These are phyloP conservation scores for Leptodactylus fuscus DNA, from an alignment of 2,113 vertebrate species.

Conservation along the genomic window DNA sequence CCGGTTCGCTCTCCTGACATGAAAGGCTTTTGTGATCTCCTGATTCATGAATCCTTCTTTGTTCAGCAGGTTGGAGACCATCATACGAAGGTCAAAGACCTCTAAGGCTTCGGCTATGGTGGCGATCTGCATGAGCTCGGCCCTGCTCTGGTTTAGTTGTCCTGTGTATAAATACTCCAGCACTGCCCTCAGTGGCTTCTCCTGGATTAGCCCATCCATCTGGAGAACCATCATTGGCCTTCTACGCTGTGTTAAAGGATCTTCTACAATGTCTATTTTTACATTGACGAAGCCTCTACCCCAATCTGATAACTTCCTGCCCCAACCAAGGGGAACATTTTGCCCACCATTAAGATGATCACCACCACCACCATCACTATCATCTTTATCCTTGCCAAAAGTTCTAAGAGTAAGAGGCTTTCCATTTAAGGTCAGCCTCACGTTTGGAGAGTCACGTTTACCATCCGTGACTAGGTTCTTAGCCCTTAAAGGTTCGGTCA, in stretches of 20 bases:
- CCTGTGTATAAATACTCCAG: slow-evolving; percentile 89
- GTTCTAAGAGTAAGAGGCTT: slow-evolving; percentile 71
- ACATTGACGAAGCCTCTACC: slow-evolving; percentile 84
- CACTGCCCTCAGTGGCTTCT: slow-evolving; percentile 71
- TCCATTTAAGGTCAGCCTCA: slow-evolving; percentile 59
- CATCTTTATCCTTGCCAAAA: slow-evolving; percentile 80
- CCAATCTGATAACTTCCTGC: slow-evolving; percentile 78
- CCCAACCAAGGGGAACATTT: slow-evolving; percentile 65
- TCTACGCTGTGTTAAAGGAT: slow-evolving; percentile 77
- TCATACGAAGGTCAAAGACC: slow-evolving; percentile 90
- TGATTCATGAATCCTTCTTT: slow-evolving; percentile 94
- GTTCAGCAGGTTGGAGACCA: slow-evolving; percentile 91
- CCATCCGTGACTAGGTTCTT: slow-evolving; percentile 81
- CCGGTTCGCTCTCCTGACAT: slow-evolving; percentile 89
- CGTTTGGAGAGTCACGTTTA: too few species aligned
- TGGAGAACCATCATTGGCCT: slow-evolving; percentile 81
- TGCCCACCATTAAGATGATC: slow-evolving; percentile 54
- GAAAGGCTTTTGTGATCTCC: slow-evolving; percentile 94
- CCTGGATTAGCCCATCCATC: slow-evolving; percentile 81
- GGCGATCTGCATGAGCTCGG: slow-evolving; percentile 86
- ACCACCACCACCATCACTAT: slow-evolving; percentile 60
- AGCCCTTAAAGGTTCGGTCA: slow-evolving; percentile 72
- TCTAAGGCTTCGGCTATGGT: slow-evolving; percentile 87
- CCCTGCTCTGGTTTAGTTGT: slow-evolving; percentile 77
- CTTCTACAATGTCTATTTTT: slow-evolving; percentile 76